Evolutionary conservation across 2,888 invertebrate genomes (phyloP), one percentile per base, ranked within the genome.

Genomic region (Athalia rosae): DNA sequence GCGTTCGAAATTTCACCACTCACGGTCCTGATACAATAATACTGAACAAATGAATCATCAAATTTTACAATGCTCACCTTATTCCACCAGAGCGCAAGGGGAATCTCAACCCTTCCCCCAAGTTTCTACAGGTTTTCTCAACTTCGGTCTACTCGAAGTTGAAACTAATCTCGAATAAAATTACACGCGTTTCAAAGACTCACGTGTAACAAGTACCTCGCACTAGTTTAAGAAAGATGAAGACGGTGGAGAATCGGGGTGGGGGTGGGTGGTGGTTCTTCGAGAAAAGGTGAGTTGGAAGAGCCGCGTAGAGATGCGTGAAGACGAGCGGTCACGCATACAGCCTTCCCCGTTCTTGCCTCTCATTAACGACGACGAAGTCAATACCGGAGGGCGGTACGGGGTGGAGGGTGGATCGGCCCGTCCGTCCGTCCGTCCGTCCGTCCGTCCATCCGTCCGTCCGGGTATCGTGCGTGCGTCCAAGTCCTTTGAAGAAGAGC

Each of bases 201-300:
- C 67, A 50, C 50, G 67, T 67, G 67, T 50, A 45, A 41, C 50
- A 28, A 28, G 28, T 28, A 28, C 28, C 28, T 28, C 28, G 28
- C 28, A 28, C 28, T 28, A 2, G 28, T 28, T 28, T 43, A 13
- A 73, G 58, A 63, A 74, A 41, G 64, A 13, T 11, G 63, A 63
- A 45, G 15, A 53, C 78, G 67, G 61, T 50, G 76, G 61, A 43
- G 28, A 58, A 76, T 56, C 13, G 41, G 43, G 77, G 77, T 66
- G 61, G 48, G 59, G 48, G 61, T 47, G 9, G 47, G 64, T n/a
- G n/a, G 73, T 59, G 79, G 76, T 71, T 79, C 77, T 79, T 77
- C 78, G 77, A 78, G 62, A 79, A n/a, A n/a, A 81, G 78, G 79
- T 80, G 79, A 78, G 77, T 81, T 78, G 76, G 80, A 28, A 28